phyloP scores from a whole-genome alignment of 1,140 invertebrate genomes.

The Drosophila gunungcola region DNA sequence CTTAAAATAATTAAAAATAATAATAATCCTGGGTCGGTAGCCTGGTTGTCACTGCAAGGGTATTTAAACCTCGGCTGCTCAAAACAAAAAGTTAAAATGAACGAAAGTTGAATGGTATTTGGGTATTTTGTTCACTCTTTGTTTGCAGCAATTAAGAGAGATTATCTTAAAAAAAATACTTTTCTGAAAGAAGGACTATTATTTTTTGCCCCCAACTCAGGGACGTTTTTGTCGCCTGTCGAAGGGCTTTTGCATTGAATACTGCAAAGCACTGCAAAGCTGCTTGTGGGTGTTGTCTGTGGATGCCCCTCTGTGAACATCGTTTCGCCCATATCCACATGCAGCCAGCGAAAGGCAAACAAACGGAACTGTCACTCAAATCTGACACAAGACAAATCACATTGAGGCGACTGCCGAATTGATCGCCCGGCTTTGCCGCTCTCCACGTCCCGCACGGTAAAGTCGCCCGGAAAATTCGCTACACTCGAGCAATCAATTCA shows the following conservation, averaged over 20 bases:
- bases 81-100: not conserved
- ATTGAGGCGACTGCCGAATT: constrained; percentile 57
- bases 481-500: constrained; percentile 79
- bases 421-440: constrained; percentile 57
- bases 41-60: too few relatives aligned
- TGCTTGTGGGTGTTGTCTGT: not conserved
- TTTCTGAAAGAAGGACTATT: too few relatives aligned
- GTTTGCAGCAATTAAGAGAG: not conserved
- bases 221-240: constrained; percentile 47
- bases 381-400: constrained; percentile 81
- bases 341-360: constrained; percentile 59
- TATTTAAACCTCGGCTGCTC: too few relatives aligned
- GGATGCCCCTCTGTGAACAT: constrained; percentile 4
- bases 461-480: constrained; percentile 53
- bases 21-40: too few relatives aligned
- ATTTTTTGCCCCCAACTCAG: not conserved
- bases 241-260: constrained; percentile 31
- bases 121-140: not conserved
- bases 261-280: not conserved
- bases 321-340: constrained; percentile 10
- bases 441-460: not conserved
- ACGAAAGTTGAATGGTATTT: not conserved
- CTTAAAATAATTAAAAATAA: too few relatives aligned
- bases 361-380: constrained; percentile 81
- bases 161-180: not conserved